A percentile compares a stretch with the other conserved stretches of the same genome.
These are phyloP conservation scores for Acrocephalus arundinaceus DNA, from an alignment of 2,113 vertebrate species.

Conservation along the genomic window DNA sequence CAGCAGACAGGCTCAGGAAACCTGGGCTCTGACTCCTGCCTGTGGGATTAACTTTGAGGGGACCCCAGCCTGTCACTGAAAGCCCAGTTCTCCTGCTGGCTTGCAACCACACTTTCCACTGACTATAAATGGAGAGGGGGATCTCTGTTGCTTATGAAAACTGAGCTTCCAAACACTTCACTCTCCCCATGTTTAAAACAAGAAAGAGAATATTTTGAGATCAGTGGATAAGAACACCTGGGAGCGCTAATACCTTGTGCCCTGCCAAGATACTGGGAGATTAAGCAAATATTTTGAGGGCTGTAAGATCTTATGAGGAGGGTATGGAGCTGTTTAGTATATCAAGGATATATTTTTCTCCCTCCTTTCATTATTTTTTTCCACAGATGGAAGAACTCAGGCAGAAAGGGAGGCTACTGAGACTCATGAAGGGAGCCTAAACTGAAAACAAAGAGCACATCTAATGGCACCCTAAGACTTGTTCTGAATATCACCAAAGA, in stretches of 20 bases:
- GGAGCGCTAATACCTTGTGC: not conserved
- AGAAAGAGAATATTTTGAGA: constrained; percentile 52
- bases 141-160: constrained; percentile 32
- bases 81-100: constrained; percentile 3
- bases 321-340: constrained; percentile 7
- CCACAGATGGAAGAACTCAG: not conserved
- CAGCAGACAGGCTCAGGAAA: constrained; percentile 23
- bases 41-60: not conserved
- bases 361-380: not conserved
- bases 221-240: constrained; percentile 62
- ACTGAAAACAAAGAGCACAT: not conserved
- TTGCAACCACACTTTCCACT: constrained; percentile 8
- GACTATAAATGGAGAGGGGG: not conserved
- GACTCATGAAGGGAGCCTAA: not conserved
- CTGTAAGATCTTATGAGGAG: not conserved
- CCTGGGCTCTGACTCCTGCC: not conserved
- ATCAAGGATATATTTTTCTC: not conserved
- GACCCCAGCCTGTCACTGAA: constrained; percentile 17
- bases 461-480: not conserved
- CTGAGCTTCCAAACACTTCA: constrained; percentile 32
- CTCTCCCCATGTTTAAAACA: not conserved
- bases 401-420: not conserved
- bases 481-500: not conserved
- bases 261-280: constrained; percentile 50
- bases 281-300: constrained; percentile 56